Evolutionary conservation across 2,888 invertebrate species (phyloP).

Genomic region (Aporophyla lueneburgensis): DNA sequence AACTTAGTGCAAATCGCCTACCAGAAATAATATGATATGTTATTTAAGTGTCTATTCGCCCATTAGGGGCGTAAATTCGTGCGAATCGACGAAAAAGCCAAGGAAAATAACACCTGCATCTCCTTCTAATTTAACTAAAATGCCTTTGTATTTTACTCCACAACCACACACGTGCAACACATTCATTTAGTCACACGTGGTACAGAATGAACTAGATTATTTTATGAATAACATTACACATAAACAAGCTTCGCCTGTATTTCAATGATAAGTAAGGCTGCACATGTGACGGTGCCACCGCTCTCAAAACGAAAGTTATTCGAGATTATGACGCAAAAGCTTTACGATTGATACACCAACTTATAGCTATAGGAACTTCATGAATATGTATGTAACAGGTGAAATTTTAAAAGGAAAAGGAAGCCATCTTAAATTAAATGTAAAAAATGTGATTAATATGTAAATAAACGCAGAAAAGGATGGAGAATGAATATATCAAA

Average conservation of each 20-base stretch:
- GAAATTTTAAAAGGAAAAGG: slow-evolving; percentile 44
- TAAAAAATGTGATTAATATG: slow-evolving; percentile 9
- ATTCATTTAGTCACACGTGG: slow-evolving; percentile 15
- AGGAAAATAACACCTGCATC: not conserved
- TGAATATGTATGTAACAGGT: slow-evolving; percentile 52
- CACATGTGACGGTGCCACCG: slow-evolving; percentile 7
- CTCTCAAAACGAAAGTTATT: slow-evolving; percentile 45
- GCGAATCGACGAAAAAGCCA: too few species aligned
- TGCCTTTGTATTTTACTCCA: not conserved
- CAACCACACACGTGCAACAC: not conserved
- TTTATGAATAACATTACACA: slow-evolving; percentile 21
- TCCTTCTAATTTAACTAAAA: not conserved
- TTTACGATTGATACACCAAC: slow-evolving; percentile 21
- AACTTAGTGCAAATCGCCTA: too few species aligned
- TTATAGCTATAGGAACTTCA: slow-evolving; percentile 15
- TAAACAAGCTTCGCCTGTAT: slow-evolving; percentile 12
- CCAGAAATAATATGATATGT: too few species aligned
- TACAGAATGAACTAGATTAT: slow-evolving; percentile 20
- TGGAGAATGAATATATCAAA: not conserved
- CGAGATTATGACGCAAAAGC: slow-evolving; percentile 44
- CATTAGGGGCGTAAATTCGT: too few species aligned
- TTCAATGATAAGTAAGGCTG: slow-evolving; percentile 6
- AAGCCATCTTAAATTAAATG: slow-evolving; percentile 2
- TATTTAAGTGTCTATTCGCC: too few species aligned
- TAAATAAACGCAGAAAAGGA: not conserved